Conservation (phyloP, 2,888 invertebrate species). For the Cosmia trapezina region DNA sequence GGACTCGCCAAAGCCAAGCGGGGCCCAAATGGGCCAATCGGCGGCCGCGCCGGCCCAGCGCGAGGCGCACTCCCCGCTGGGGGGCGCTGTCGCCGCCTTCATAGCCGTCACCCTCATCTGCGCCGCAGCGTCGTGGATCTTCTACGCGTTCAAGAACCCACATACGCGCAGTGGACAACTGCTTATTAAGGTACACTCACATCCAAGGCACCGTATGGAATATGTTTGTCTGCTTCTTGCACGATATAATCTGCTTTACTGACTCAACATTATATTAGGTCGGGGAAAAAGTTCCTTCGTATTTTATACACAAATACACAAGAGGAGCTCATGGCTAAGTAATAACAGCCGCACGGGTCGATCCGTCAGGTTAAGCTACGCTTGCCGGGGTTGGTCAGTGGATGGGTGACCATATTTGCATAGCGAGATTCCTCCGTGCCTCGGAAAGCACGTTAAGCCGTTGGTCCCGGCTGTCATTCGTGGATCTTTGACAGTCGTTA, state of each 20-base stretch:
- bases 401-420: too few relatives aligned
- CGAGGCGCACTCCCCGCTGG: slow-evolving; percentile 71
- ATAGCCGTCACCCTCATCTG: slow-evolving; percentile 92
- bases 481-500: too few relatives aligned
- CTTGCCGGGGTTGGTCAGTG: too few relatives aligned
- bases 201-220: background rate
- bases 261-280: background rate
- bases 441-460: too few relatives aligned
- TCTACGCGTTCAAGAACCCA: slow-evolving; percentile 99
- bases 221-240: background rate
- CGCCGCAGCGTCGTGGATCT: slow-evolving; percentile 94
- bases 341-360: too few relatives aligned
- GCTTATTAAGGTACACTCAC: slow-evolving; percentile 95
- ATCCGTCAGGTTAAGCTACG: too few relatives aligned
- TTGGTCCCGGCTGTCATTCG: too few relatives aligned
- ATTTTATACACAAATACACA: too few relatives aligned
- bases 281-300: too few relatives aligned
- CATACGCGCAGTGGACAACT: slow-evolving; percentile 98
- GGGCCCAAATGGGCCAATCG: slow-evolving; percentile 8
- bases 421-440: too few relatives aligned
- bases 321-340: too few relatives aligned
- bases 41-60: slow-evolving; percentile 29
- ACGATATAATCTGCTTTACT: background rate
- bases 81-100: slow-evolving; percentile 92
- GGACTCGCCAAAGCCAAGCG: slow-evolving; percentile 17